Base-by-base conservation (phyloP, 2,797 vertebrate species). In the Anomalospiza imberbis region DNA sequence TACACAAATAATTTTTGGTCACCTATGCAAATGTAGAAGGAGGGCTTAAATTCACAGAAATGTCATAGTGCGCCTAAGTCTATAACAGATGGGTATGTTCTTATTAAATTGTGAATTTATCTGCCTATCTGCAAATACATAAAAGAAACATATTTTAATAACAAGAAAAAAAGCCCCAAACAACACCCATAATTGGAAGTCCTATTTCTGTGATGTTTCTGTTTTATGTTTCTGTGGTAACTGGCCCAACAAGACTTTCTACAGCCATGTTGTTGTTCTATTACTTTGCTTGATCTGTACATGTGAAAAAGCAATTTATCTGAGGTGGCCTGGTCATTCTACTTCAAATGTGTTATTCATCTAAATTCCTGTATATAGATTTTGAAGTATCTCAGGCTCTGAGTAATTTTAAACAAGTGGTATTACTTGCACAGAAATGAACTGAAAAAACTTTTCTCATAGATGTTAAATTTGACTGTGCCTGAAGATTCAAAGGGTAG, bases 381-480 rank as follows among this genome's bases (percentile, higher is more conserved):
- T 88, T 91, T 78, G 25, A 75, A 85, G 25, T 55, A 54, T 54
- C 71, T 47, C 42, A 58, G 42, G 47, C n/a, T 40, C 28, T 65
- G 45, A 61, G 65, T 71, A 71, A 36, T 44, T 85, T 79, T 76
- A 54, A 73, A 80, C 26, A 65, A 67, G 55, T 54, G 16, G 34
- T 47, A 54, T 71, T 91, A 42, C 34, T 70, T 60, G 28, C 34
- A 78, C 15, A 2, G 10, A 65, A 40, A 50, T 61, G 13, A 92
- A 85, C 45, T 28, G 45, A 85, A 92, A 62, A 42, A 42, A 40
- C 57, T 71, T 91, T 91, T 94, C 86, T 89, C 17, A 17, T 21
- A 50, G 71, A 17, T 50, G 62, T 65, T 40, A 73, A 63, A 51
- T 88, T 79, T 82, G 81, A 19, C 28, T 74, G 21, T 55, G 53